A percentile compares a stretch with the other conserved stretches of the same genome.
Evolutionary conservation across 2,888 invertebrate genomes (phyloP).

Genomic region (Pimpla rufipes): DNA sequence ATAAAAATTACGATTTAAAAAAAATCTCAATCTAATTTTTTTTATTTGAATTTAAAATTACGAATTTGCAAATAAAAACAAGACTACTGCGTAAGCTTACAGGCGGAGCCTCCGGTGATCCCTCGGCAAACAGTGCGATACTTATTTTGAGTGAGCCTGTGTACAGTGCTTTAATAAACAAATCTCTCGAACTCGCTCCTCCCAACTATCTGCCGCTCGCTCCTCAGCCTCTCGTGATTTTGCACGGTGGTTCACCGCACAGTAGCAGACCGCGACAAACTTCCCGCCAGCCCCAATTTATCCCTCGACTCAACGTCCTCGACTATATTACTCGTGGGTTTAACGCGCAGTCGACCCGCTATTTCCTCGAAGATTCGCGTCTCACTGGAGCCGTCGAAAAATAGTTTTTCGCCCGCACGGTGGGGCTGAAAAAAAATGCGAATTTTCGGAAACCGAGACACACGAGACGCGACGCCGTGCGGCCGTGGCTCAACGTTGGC

Average conservation of each 20-base stretch:
- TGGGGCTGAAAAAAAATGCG: not conserved
- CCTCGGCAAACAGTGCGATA: not conserved
- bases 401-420: not conserved
- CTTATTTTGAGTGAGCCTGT: not conserved
- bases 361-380: not conserved
- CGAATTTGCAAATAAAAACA: not conserved
- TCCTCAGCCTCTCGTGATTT: not conserved
- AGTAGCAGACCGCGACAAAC: not conserved
- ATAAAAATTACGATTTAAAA: no score
- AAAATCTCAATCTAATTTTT: no score
- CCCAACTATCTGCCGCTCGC: slow-evolving; percentile 14
- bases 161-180: not conserved
- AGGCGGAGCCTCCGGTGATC: not conserved
- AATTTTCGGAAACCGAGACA: not conserved
- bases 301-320: not conserved
- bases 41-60: no score
- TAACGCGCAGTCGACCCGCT: slow-evolving; percentile 1
- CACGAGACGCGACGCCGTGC: slow-evolving; percentile 16
- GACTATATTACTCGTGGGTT: slow-evolving; percentile 33
- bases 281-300: slow-evolving; percentile 3
- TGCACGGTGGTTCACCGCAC: not conserved
- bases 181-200: not conserved
- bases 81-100: not conserved
- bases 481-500: slow-evolving; percentile 51
- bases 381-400: not conserved